These are phyloP conservation scores for Paralichthys olivaceus DNA, from an alignment of 2,113 vertebrate species.

Conservation along the genomic window DNA sequence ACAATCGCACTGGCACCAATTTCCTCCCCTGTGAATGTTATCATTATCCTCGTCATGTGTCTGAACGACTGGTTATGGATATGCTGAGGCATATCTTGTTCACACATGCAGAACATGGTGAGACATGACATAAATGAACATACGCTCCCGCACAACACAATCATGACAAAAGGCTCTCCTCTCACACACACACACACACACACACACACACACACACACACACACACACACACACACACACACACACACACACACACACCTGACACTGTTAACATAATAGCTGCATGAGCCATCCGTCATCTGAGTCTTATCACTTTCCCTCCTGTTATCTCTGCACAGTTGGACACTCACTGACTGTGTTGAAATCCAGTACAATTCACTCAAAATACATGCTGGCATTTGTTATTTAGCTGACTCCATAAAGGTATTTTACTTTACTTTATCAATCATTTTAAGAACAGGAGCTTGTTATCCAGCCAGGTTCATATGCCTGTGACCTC, in stretches of 20 bases:
- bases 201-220: constrained; percentile 32
- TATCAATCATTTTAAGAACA: constrained; percentile 21
- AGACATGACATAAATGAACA: constrained; percentile 24
- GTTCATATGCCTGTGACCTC: constrained; percentile 40
- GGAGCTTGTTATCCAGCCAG: constrained; percentile 38
- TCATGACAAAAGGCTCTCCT: neutral
- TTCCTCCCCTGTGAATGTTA: constrained; percentile 12
- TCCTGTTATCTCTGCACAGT: constrained; percentile 24
- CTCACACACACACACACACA: neutral
- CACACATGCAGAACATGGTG: constrained; percentile 15
- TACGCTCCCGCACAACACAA: neutral
- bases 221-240: constrained; percentile 17
- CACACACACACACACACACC: constrained; percentile 14
- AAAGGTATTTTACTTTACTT: constrained; percentile 2
- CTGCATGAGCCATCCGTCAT: constrained; percentile 25
- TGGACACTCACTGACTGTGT: constrained; percentile 12
- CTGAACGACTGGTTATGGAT: constrained; percentile 30
- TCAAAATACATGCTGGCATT: neutral
- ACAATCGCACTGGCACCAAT: neutral
- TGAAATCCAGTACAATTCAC: neutral
- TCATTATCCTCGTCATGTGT: constrained; percentile 24
- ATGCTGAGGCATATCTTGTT: constrained; percentile 26
- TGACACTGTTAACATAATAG: neutral
- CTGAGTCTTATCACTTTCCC: neutral
- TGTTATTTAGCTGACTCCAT: neutral